A percentile compares a stretch with the other conserved stretches of the same genome.
Evolutionary conservation across 2,797 vertebrate species (phyloP).

Genomic region (Danio jaintianensis): DNA sequence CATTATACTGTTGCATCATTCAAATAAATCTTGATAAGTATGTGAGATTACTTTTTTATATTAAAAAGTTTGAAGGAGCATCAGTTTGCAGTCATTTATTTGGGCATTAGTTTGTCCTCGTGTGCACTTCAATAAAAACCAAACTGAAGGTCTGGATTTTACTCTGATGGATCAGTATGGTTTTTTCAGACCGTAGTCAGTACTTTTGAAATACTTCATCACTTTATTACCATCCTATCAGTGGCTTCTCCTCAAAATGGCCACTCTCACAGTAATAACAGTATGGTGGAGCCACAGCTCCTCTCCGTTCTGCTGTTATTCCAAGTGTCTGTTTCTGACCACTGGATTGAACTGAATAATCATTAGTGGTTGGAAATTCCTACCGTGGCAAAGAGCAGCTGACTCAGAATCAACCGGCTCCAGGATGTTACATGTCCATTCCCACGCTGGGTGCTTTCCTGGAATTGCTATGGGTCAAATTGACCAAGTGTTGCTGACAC

Average conservation of each 20-base stretch:
- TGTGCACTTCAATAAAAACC: constrained; percentile 13
- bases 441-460: background rate
- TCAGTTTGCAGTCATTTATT: background rate
- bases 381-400: constrained; percentile 71
- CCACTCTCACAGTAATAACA: constrained; percentile 52
- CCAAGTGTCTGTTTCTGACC: constrained; percentile 77
- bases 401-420: constrained; percentile 53
- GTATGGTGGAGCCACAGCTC: constrained; percentile 49
- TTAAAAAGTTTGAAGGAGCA: background rate
- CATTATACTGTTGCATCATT: background rate
- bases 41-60: background rate
- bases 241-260: constrained; percentile 55
- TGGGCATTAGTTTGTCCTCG: background rate
- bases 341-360: constrained; percentile 74
- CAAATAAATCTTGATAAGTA: background rate
- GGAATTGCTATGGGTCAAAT: constrained; percentile 13
- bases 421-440: constrained; percentile 22
- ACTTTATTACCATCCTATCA: constrained; percentile 48
- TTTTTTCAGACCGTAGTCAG: constrained; percentile 38
- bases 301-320: constrained; percentile 71
- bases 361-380: constrained; percentile 78
- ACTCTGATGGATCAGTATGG: constrained; percentile 39
- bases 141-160: constrained; percentile 22
- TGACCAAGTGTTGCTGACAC: background rate
- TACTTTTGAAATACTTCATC: constrained; percentile 42